phyloP scores from a whole-genome alignment of 2,113 vertebrate genomes.

The Megaceryle torquata region DNA sequence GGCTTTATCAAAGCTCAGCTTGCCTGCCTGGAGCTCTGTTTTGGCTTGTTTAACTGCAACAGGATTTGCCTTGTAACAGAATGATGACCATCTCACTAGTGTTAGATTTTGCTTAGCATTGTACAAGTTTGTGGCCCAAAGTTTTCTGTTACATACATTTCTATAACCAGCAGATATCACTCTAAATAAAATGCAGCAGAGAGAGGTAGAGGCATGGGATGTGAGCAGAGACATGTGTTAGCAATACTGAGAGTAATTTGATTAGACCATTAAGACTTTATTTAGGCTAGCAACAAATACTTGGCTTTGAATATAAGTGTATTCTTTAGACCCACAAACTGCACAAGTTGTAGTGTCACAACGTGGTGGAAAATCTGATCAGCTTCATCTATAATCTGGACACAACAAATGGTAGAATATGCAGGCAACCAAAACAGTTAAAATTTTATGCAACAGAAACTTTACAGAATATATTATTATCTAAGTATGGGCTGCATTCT shows the following conservation, averaged over 20 bases:
- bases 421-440: background rate
- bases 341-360: background rate
- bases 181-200: background rate
- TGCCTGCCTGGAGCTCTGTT: background rate
- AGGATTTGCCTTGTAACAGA: background rate
- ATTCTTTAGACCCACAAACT: background rate
- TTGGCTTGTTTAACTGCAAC: background rate
- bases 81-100: background rate
- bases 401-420: background rate
- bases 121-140: background rate
- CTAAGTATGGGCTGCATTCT: background rate
- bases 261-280: background rate
- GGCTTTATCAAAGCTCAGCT: rapidly evolving
- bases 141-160: background rate
- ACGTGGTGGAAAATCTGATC: background rate
- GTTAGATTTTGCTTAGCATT: background rate
- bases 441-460: background rate
- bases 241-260: background rate
- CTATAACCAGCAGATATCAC: background rate
- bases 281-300: background rate
- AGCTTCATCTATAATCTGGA: background rate
- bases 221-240: background rate
- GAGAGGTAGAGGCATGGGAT: background rate
- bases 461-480: background rate
- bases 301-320: background rate